Base-by-base conservation (phyloP, 1,140 invertebrate genomes). In the Drosophila kohkoa region DNA sequence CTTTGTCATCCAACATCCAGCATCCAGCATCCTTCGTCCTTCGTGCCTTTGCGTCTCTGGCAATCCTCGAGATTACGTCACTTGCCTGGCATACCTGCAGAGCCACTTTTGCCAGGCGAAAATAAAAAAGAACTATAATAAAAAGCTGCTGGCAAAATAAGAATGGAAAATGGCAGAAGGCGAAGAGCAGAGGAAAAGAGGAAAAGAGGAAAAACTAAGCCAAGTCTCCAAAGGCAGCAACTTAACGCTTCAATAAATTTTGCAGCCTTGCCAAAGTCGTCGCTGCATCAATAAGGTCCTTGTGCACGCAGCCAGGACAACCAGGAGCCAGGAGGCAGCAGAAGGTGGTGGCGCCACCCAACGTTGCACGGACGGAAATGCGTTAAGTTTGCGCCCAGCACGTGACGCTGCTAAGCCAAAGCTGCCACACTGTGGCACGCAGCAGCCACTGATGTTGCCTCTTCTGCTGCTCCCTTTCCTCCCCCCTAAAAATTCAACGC, bases 181-280 rank as follows among this genome's bases (percentile, higher is more conserved):
- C 6, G 32, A 2, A 25, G 8, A 1, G 10, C 0, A n/a, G 16
- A 7, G 16, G 5, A 0, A 10, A 43, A 30, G 10, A 28, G n/a
- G 7, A 20, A 51, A 46, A 11, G 2, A 25, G 46, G 5, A 25
- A 45, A 80, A 79, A 77, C 62, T 81, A 79, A 82, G 65, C 71
- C 62, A 63, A 73, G 76, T 88, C 85, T 88, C 83, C 69, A 59
- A 88, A 82, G 83, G 83, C 71, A 77, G 77, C 85, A 89, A 88
- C 85, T 88, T 88, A 88, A 88, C 81, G 85, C 85, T 81, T 89
- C 85, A 89, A 88, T 88, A 88, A 89, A 88, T 85, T 89, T 67
- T 78, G 77, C 78, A 78, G 85, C 81, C 81, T 85, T 89, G 69
- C 49, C 62, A 66, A 67, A 59, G 48, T 58, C 58, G 58, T 5